Conservation (phyloP, 2,888 invertebrate species). For the Eupithecia exiguata region DNA sequence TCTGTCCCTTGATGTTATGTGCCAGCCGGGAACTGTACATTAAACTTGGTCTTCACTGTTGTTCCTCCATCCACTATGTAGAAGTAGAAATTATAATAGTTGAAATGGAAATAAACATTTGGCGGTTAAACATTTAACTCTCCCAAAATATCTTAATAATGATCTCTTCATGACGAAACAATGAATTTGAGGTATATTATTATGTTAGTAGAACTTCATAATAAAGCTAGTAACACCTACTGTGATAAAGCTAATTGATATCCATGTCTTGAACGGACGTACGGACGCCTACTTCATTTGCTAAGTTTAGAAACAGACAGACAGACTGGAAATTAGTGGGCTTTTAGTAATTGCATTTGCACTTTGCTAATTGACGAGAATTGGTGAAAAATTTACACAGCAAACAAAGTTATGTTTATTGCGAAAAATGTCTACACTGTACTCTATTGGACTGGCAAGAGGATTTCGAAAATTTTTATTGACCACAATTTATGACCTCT, state of each 20-base stretch:
- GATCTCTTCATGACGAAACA: no score
- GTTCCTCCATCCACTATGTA: no score
- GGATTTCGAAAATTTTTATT: background rate
- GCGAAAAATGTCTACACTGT: background rate
- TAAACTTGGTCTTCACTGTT: no score
- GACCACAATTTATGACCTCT: no score
- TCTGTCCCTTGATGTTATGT: no score
- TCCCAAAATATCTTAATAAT: no score
- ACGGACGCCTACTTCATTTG: constrained; percentile 4
- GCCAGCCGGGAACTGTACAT: no score
- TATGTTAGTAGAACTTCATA: background rate
- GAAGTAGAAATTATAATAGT: background rate
- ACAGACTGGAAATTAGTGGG: constrained; percentile 32
- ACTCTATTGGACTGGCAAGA: background rate
- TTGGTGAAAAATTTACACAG: constrained; percentile 22
- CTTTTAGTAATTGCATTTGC: constrained; percentile 46
- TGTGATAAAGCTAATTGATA: background rate
- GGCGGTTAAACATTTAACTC: no score
- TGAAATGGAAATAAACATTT: background rate
- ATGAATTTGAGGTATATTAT: no score
- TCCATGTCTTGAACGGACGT: background rate
- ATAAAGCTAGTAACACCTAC: background rate
- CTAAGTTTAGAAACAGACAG: constrained; percentile 29
- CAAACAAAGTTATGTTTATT: constrained; percentile 1
- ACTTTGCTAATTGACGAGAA: constrained; percentile 41